Evolutionary conservation across 1,140 invertebrate species (phyloP).

Genomic region (Pseudomyrmex dendroicus): DNA sequence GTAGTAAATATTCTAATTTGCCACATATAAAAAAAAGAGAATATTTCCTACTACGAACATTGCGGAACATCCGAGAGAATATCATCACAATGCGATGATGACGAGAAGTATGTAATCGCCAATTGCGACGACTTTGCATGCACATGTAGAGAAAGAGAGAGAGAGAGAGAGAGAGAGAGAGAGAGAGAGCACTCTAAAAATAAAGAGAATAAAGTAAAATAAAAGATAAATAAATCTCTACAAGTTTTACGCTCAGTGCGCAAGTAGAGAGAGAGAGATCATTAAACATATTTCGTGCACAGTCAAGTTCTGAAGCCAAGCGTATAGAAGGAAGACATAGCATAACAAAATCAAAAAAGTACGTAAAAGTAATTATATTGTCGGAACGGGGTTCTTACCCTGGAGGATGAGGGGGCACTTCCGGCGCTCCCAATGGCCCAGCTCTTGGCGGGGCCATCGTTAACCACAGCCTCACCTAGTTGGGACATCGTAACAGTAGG

Average conservation of each 20-base stretch:
- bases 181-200: constrained; percentile 27
- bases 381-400: constrained; percentile 86
- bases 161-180: background rate
- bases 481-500: constrained; percentile 82
- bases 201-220: constrained; percentile 10
- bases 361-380: constrained; percentile 75
- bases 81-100: constrained; percentile 39
- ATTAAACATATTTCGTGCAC: constrained; percentile 82
- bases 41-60: constrained; percentile 17
- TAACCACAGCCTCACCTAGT: constrained; percentile 86
- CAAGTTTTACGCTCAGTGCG: constrained; percentile 75
- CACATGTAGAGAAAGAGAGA: constrained; percentile 41
- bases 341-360: constrained; percentile 82
- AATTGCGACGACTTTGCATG: constrained; percentile 26
- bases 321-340: constrained; percentile 83
- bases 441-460: constrained; percentile 85
- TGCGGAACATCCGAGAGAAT: constrained; percentile 11
- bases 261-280: constrained; percentile 61
- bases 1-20: constrained; percentile 7
- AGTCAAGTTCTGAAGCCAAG: constrained; percentile 84
- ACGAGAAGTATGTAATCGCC: background rate
- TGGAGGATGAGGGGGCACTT: constrained; percentile 86
- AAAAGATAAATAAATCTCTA: constrained; percentile 60
- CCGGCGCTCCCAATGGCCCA: constrained; percentile 85
- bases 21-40: constrained; percentile 2